Base-by-base conservation (phyloP, 1,140 invertebrate genomes). In the Trachymyrmex cornetzi region DNA sequence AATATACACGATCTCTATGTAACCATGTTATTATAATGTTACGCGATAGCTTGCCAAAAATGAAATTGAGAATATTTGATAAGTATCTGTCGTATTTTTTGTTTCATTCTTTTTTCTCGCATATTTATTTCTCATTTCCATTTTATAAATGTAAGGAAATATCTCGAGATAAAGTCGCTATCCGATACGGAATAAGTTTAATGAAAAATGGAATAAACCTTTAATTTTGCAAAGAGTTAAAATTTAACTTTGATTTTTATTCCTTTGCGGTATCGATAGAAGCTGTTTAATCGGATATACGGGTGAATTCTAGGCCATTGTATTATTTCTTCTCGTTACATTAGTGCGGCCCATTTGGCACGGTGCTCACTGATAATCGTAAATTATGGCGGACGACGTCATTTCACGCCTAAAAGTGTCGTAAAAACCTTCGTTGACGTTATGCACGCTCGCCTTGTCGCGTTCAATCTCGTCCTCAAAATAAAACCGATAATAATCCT, bases 341-440 rank as follows among this genome's bases (percentile, higher is more conserved):
- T 82, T 48, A 75, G 7, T 11, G 24, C 19, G 80, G 14, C 61
- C 38, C 69, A 84, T 74, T 84, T 84, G 80, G 80, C 80, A 74
- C 55, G 19, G 11, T 9, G 11, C 1, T 16, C 30, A 11, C 80
- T 48, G 44, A 48, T 61, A 50, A 9, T 24, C 38, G 27, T 72
- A 74, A 74, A 82, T 82, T 59, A 48, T 9, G 30, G 16, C 16
- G 79, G 11, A 59, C 50, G 67, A 53, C 19, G 27, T 50, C 38
- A 22, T 75, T 50, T 80, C 27, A 22, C 7, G 63, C 63, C 79
- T 44, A 61, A 84, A 74, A 75, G 27, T 50, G 7, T 63, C 38
- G 50, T 48, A 16, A 75, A 63, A 84, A 61, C 14, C 69, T 61
- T 19, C 11, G 12, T 19, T 61, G 67, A 61, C 55, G 61, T 82